These are phyloP conservation scores for Lipotes vexillifer DNA, from an alignment of 2,113 vertebrate genomes.

Conservation along the genomic window DNA sequence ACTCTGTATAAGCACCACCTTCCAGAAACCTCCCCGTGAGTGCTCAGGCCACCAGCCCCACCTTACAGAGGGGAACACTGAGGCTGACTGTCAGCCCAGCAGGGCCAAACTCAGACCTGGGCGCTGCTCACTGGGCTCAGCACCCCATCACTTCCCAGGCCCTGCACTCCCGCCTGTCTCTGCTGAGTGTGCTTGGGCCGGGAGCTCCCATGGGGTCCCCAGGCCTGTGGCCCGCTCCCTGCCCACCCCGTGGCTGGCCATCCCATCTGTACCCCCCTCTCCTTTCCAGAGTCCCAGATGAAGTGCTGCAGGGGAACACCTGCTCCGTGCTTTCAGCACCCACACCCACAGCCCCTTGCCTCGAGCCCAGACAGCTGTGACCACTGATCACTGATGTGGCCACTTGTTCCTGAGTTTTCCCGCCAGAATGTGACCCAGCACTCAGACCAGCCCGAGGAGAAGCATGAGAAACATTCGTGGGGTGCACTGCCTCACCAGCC, in stretches of 20 bases:
- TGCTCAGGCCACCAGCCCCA: background rate
- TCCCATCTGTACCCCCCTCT: background rate
- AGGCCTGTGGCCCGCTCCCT: background rate
- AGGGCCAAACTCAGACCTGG: background rate
- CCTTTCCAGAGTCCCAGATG: background rate
- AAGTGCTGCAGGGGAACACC: background rate
- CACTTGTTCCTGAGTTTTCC: background rate
- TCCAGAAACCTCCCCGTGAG: background rate
- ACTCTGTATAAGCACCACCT: background rate
- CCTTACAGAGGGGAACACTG: background rate
- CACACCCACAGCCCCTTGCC: rapidly evolving
- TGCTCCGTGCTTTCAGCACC: background rate
- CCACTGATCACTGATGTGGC: rapidly evolving
- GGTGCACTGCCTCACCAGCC: rapidly evolving
- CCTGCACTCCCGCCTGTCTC: background rate
- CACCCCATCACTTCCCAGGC: background rate
- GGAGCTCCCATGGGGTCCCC: background rate
- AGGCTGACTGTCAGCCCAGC: background rate
- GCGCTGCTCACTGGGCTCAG: rapidly evolving
- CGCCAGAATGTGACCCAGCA: rapidly evolving
- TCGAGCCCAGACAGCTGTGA: background rate
- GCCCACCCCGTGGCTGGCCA: background rate
- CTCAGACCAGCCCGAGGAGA: background rate
- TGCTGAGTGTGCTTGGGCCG: rapidly evolving
- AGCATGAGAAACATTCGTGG: background rate